Conservation (phyloP, 1,140 invertebrate species). For the Mercenaria mercenaria region DNA sequence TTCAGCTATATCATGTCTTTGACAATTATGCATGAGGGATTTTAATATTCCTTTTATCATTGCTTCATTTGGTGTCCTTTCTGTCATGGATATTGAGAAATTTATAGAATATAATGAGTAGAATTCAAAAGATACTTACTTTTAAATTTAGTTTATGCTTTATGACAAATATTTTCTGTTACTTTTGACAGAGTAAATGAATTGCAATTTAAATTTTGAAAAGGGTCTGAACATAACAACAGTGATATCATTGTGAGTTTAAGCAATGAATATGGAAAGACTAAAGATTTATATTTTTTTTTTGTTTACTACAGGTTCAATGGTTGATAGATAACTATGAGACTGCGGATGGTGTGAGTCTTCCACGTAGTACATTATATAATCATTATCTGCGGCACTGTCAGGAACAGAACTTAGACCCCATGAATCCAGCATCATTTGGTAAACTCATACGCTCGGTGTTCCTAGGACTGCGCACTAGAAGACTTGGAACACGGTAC, state of each 20-base stretch:
- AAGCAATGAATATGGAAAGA: too few relatives aligned
- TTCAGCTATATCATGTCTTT: background rate
- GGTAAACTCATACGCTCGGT: constrained; percentile 99
- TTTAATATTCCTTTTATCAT: background rate
- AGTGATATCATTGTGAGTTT: too few relatives aligned
- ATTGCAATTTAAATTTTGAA: too few relatives aligned
- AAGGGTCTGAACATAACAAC: too few relatives aligned
- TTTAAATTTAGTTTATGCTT: too few relatives aligned
- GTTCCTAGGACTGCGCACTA: constrained; percentile 97
- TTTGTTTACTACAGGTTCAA: constrained; percentile 91
- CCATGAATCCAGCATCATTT: constrained; percentile 99
- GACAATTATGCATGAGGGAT: background rate
- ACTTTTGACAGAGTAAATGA: too few relatives aligned
- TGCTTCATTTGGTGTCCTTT: background rate
- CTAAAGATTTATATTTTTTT: background rate
- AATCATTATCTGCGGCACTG: constrained; percentile 98
- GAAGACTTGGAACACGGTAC: constrained; percentile 96
- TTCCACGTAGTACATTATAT: constrained; percentile 98
- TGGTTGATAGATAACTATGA: constrained; percentile 99
- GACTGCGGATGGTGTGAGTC: constrained; percentile 98
- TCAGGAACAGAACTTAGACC: constrained; percentile 96
- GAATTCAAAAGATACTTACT: too few relatives aligned
- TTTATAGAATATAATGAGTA: too few relatives aligned
- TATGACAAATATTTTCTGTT: too few relatives aligned
- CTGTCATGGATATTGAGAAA: background rate